Conservation (phyloP, 1,140 invertebrate species). For the Pogonognathellus flavescens region DNA sequence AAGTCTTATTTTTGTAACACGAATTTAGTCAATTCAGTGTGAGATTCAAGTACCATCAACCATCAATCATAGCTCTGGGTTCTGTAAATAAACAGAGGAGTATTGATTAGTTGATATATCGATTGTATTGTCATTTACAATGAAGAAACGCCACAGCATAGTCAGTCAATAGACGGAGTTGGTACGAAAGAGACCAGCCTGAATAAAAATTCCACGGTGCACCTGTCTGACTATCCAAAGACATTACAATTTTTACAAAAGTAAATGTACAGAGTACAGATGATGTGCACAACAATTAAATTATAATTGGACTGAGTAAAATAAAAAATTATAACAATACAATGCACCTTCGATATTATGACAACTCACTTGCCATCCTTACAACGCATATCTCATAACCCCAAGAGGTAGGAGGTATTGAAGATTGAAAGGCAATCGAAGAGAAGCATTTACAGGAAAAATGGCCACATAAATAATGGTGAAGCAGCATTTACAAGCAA, state of each 20-base stretch:
- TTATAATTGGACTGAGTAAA: no score
- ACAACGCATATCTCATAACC: no score
- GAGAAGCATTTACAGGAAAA: not conserved
- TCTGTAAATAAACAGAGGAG: not conserved
- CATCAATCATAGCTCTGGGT: not conserved
- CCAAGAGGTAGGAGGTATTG: no score
- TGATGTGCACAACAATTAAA: no score
- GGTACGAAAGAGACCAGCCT: not conserved
- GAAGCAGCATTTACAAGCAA: not conserved
- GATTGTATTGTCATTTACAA: not conserved
- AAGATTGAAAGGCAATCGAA: no score
- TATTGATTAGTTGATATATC: conserved; percentile 3
- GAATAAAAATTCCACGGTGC: not conserved
- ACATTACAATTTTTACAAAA: not conserved
- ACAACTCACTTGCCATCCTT: no score
- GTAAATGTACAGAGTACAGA: not conserved
- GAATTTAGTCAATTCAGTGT: not conserved
- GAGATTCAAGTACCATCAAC: conserved; percentile 22
- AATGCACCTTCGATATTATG: no score
- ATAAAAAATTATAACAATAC: no score
- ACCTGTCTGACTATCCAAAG: not conserved
- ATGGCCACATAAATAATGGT: not conserved
- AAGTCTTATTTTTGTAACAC: not conserved
- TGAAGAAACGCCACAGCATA: not conserved
- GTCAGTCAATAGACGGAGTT: not conserved